These are phyloP conservation scores for Garra rufa DNA, from an alignment of 2,113 vertebrate genomes.

Conservation along the genomic window DNA sequence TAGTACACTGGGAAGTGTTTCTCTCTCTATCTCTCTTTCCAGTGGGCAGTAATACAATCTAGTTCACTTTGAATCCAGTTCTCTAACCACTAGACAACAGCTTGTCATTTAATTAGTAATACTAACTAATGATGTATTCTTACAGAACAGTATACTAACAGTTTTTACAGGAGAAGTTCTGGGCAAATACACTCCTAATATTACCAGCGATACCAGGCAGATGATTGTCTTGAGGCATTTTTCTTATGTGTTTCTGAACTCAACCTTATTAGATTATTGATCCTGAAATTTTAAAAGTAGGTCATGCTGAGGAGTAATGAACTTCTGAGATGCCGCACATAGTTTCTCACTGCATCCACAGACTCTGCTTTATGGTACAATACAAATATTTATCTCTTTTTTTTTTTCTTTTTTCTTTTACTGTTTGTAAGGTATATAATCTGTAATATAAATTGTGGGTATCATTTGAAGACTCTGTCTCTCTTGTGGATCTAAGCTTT, in stretches of 20 bases:
- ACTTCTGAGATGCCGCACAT: neutral
- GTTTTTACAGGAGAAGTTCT: neutral
- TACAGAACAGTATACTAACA: slow-evolving; percentile 16
- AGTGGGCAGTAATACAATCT: neutral
- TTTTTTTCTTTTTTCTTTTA: too few relatives aligned
- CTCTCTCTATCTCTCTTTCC: neutral
- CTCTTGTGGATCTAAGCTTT: neutral
- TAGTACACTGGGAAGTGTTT: neutral
- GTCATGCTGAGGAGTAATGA: slow-evolving; percentile 14
- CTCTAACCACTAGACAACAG: neutral
- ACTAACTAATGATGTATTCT: neutral
- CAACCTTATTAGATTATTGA: slow-evolving; percentile 42
- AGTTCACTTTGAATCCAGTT: neutral
- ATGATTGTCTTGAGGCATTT: slow-evolving; percentile 14
- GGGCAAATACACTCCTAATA: neutral
- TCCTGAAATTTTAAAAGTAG: slow-evolving; percentile 16
- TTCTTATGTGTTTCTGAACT: slow-evolving; percentile 20
- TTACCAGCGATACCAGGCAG: neutral
- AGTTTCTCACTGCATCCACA: neutral
- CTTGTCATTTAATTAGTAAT: neutral
- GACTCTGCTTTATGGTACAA: neutral
- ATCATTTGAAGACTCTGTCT: neutral
- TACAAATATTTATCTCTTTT: neutral
- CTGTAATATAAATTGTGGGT: neutral
- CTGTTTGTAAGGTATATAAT: neutral